Conservation (phyloP, 2,113 vertebrate species). For the Eira barbara region DNA sequence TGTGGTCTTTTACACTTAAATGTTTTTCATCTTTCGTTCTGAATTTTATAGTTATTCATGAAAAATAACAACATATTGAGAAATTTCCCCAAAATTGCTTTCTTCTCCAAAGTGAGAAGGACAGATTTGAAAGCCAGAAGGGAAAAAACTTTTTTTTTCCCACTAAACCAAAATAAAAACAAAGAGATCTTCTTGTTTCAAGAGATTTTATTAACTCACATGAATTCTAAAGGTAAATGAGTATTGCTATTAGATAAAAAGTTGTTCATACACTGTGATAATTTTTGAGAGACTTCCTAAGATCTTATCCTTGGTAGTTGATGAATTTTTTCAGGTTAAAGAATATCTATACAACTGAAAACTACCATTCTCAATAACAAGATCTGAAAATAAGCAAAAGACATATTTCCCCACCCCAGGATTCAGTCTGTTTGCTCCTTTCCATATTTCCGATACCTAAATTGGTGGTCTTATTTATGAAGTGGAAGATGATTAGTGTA, state of each 20-base stretch:
- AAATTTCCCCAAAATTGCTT: not conserved
- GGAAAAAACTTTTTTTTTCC: not conserved
- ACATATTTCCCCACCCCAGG: not conserved
- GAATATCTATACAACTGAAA: not conserved
- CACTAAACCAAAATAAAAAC: not conserved
- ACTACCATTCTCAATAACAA: not conserved
- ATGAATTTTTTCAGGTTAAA: not conserved
- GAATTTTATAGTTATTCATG: not conserved
- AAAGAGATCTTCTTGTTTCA: not conserved
- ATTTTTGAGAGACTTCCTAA: not conserved
- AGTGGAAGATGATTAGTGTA: not conserved
- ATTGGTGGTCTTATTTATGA: not conserved
- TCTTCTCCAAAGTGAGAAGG: not conserved
- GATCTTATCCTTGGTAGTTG: not conserved
- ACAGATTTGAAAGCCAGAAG: conserved; percentile 6
- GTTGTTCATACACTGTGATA: not conserved
- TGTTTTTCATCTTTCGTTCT: not conserved
- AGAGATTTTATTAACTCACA: not conserved
- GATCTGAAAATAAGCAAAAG: not conserved
- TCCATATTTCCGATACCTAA: not conserved
- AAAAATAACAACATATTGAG: not conserved
- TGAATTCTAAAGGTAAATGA: not conserved
- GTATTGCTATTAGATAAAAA: not conserved
- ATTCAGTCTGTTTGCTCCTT: not conserved
- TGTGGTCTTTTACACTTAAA: not conserved